Evolutionary conservation across 2,797 vertebrate species (phyloP).

Genomic region (Tauraco hartlaubi): DNA sequence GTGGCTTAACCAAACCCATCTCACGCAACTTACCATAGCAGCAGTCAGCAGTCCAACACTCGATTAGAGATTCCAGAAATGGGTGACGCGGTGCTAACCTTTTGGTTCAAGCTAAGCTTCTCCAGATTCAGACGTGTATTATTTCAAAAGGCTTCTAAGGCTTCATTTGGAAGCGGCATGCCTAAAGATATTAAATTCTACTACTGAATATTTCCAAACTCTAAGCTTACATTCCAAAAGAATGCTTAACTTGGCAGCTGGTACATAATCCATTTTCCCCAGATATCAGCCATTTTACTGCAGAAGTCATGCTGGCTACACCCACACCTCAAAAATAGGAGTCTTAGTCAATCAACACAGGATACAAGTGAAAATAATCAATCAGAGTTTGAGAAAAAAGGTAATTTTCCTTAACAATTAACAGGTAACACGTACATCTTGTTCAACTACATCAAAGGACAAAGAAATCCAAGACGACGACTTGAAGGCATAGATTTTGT

Average conservation of each 20-base stretch:
- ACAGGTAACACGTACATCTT: fast-evolving
- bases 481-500: background rate
- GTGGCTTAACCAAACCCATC: background rate
- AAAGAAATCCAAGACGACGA: background rate
- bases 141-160: background rate
- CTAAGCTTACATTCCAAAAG: background rate
- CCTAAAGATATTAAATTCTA: fast-evolving
- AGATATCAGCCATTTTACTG: background rate
- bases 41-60: background rate
- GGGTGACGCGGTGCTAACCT: background rate
- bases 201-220: background rate
- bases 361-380: background rate
- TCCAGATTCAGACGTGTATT: fast-evolving
- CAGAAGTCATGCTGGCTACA: background rate
- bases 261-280: background rate
- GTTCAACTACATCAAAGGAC: background rate
- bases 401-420: background rate
- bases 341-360: background rate
- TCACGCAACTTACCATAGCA: fast-evolving
- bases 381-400: background rate
- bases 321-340: background rate
- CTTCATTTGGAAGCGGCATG: background rate
- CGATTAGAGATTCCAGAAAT: background rate
- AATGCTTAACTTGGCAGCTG: background rate
- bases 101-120: background rate